Evolutionary conservation across 1,140 invertebrate genomes (phyloP).

Genomic region (Matsumurasca onukii): DNA sequence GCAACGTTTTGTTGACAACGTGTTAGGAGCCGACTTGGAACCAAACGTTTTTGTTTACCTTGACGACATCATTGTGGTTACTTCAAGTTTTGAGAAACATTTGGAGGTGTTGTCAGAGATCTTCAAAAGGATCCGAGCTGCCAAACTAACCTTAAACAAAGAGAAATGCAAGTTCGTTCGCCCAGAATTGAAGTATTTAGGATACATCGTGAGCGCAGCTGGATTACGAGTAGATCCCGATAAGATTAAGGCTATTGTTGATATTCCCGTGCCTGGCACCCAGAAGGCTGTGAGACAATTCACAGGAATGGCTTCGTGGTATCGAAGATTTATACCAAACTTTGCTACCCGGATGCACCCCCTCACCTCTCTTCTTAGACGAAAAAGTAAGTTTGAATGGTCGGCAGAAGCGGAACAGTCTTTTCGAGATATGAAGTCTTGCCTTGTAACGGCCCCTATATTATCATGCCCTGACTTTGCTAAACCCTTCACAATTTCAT

Average conservation of each 20-base stretch:
- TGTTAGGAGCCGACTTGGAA: background rate
- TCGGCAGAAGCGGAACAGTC: background rate
- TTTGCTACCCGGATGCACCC: background rate
- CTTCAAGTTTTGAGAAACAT: background rate
- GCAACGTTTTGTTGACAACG: background rate
- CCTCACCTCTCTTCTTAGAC: background rate
- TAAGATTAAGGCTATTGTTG: background rate
- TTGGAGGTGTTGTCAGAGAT: background rate
- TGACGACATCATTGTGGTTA: conserved; percentile 5
- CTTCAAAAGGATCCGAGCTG: background rate
- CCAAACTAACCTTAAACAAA: background rate
- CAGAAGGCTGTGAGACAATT: conserved; percentile 1
- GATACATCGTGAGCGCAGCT: background rate
- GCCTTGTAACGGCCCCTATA: background rate
- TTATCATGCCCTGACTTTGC: conserved; percentile 5
- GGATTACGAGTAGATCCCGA: conserved; percentile 4
- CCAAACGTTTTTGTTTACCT: conserved; percentile 3
- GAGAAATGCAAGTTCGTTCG: conserved; percentile 6
- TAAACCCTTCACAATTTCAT: background rate
- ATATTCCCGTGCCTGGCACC: background rate
- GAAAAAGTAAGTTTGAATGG: background rate
- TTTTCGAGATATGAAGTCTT: background rate
- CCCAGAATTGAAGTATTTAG: background rate
- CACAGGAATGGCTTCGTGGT: background rate
- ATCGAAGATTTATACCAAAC: background rate